Percentiles rank a stretch among this genome's conserved stretches.
These are phyloP conservation scores for Tenthredo distinguenda DNA, from an alignment of 2,888 invertebrate genomes.

Conservation along the genomic window DNA sequence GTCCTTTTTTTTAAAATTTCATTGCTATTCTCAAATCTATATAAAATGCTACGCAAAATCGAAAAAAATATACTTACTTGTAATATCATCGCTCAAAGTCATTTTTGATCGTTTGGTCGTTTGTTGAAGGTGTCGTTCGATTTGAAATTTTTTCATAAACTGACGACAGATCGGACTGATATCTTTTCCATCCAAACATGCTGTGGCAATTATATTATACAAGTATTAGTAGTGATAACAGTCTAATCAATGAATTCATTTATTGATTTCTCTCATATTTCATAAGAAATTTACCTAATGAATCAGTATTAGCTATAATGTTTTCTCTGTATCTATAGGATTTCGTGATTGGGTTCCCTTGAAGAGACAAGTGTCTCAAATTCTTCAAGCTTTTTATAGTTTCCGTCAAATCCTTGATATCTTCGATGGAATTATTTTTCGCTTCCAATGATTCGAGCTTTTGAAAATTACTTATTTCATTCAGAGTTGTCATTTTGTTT, in stretches of 20 bases:
- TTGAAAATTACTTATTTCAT: constrained; percentile 79
- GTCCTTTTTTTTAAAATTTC: neutral
- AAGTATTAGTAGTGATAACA: neutral
- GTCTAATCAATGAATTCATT: neutral
- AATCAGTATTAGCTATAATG: constrained; percentile 82
- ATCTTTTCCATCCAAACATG: constrained; percentile 81
- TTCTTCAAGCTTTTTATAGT: constrained; percentile 80
- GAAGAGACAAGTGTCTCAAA: constrained; percentile 81
- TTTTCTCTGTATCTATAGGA: constrained; percentile 85
- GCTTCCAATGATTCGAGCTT: constrained; percentile 81
- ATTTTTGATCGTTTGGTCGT: constrained; percentile 64
- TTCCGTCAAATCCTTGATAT: constrained; percentile 80
- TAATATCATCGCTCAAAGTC: constrained; percentile 68
- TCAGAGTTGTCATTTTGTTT: constrained; percentile 82
- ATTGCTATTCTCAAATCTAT: neutral
- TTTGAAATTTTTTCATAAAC: constrained; percentile 84
- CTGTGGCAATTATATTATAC: constrained; percentile 75
- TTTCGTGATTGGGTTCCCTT: constrained; percentile 84
- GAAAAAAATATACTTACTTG: constrained; percentile 58
- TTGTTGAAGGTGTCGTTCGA: constrained; percentile 78
- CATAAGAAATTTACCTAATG: constrained; percentile 78
- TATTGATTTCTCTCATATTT: constrained; percentile 1
- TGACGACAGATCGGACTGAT: constrained; percentile 82
- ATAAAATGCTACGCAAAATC: constrained; percentile 65
- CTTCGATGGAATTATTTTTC: constrained; percentile 81